Percentiles rank a stretch among this genome's conserved stretches.
phyloP scores from a whole-genome alignment of 2,113 vertebrate species.

The Mesitornis unicolor region DNA sequence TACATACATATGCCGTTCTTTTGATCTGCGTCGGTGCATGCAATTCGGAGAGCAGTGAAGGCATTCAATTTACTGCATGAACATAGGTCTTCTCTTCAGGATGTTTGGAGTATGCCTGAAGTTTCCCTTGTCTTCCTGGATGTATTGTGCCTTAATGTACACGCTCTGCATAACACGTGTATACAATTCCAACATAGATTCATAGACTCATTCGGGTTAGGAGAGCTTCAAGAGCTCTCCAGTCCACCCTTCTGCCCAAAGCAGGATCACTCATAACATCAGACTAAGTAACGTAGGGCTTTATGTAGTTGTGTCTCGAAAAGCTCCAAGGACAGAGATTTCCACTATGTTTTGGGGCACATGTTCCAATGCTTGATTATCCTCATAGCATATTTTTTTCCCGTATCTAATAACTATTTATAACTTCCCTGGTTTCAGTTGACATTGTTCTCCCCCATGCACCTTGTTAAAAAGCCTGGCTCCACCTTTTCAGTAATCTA shows the following conservation, averaged over 20 bases:
- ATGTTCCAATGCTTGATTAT: not conserved
- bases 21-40: not conserved
- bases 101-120: not conserved
- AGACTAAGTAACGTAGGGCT: not conserved
- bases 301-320: not conserved
- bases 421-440: not conserved
- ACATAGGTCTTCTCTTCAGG: not conserved
- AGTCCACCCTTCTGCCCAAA: not conserved
- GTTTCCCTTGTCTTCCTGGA: not conserved
- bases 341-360: not conserved
- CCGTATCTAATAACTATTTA: not conserved
- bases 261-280: rapidly evolving
- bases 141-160: not conserved
- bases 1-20: not conserved
- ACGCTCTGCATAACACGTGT: not conserved
- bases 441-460: not conserved
- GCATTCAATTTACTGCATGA: not conserved
- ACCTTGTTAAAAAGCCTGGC: not conserved
- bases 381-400: not conserved
- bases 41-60: not conserved
- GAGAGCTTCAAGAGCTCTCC: not conserved
- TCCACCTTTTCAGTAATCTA: not conserved
- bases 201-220: not conserved
- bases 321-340: not conserved
- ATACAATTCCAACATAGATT: not conserved